Evolutionary conservation across 2,888 invertebrate genomes (phyloP).

Genomic region (Drosophila putrida): DNA sequence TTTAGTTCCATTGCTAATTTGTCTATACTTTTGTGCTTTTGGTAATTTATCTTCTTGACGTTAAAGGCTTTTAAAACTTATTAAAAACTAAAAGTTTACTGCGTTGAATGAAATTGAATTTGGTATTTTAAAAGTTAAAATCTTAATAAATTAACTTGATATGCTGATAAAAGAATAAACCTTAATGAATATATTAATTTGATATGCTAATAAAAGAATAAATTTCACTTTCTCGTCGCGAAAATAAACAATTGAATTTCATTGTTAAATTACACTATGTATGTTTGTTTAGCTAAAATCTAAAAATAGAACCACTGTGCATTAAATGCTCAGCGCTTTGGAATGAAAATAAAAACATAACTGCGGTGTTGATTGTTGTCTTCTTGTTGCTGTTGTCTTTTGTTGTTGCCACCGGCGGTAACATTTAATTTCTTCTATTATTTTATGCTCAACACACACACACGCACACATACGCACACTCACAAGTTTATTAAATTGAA

Average conservation of each 20-base stretch:
- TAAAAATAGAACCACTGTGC: slow-evolving; percentile 50
- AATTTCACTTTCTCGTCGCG: slow-evolving; percentile 3
- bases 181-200: slow-evolving; percentile 1
- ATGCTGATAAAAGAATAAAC: not conserved
- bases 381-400: slow-evolving; percentile 35
- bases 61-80: too few species aligned
- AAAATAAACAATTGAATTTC: not conserved
- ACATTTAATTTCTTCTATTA: slow-evolving; percentile 56
- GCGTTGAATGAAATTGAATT: too few species aligned
- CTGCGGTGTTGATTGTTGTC: slow-evolving; percentile 52
- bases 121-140: too few species aligned
- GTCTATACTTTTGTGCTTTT: too few species aligned
- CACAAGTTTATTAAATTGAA: slow-evolving; percentile 35
- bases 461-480: slow-evolving; percentile 1
- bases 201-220: not conserved
- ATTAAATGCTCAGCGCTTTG: slow-evolving; percentile 52
- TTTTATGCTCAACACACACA: slow-evolving; percentile 48
- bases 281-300: not conserved
- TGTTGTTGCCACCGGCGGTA: slow-evolving; percentile 35
- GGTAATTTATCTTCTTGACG: too few species aligned
- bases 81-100: too few species aligned
- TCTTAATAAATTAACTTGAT: not conserved
- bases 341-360: slow-evolving; percentile 76
- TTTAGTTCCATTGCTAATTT: too few species aligned
- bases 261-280: not conserved